These are phyloP conservation scores for Lymantria monacha DNA, from an alignment of 2,888 invertebrate genomes.

Conservation along the genomic window DNA sequence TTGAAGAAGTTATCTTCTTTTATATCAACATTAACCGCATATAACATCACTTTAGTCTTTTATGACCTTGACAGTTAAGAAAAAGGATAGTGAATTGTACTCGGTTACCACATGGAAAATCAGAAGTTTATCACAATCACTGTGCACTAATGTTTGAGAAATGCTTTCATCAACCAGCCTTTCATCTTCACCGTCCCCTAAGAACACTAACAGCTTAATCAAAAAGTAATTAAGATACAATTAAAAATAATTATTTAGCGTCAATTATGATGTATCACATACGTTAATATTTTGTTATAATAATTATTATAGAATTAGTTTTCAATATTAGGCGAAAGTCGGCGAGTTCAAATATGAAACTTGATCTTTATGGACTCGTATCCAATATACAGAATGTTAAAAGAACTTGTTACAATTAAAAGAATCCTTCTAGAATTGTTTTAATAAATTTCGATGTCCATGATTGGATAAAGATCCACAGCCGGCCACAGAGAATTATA, in stretches of 20 bases:
- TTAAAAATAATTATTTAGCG: slow-evolving; percentile 45
- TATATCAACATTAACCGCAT: too few species aligned
- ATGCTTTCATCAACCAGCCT: slow-evolving; percentile 8
- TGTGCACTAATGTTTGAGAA: neutral
- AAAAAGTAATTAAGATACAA: slow-evolving; percentile 46
- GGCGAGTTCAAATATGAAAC: slow-evolving; percentile 44
- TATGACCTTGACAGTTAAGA: too few species aligned
- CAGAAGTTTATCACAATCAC: neutral
- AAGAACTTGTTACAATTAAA: slow-evolving; percentile 6
- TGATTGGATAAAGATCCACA: too few species aligned
- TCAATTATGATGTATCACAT: slow-evolving; percentile 51
- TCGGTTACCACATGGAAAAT: neutral
- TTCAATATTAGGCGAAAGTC: slow-evolving; percentile 60
- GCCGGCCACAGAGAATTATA: too few species aligned
- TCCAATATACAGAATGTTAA: slow-evolving; percentile 5
- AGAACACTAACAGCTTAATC: slow-evolving; percentile 54
- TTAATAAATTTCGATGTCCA: too few species aligned
- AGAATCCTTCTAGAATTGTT: neutral
- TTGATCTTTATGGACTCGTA: slow-evolving; percentile 12
- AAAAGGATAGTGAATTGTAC: too few species aligned
- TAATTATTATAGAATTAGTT: slow-evolving; percentile 43
- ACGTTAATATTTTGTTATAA: slow-evolving; percentile 61
- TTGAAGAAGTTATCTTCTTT: too few species aligned
- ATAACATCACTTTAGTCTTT: too few species aligned
- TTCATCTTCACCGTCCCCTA: slow-evolving; percentile 23